These are phyloP conservation scores for Ochotona curzoniae DNA, from an alignment of 2,113 vertebrate species.

Conservation along the genomic window DNA sequence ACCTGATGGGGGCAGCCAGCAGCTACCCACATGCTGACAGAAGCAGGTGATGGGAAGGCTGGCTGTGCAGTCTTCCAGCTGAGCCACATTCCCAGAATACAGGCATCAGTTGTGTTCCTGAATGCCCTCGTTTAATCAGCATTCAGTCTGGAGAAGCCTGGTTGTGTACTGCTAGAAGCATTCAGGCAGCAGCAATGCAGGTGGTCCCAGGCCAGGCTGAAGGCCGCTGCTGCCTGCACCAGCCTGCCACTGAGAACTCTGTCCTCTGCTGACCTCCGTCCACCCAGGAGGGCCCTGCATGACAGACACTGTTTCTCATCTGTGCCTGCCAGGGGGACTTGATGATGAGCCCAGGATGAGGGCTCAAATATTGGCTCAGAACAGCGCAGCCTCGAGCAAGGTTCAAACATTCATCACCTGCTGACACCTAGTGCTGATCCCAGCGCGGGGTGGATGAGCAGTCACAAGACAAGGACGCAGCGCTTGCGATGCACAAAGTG, in stretches of 20 bases:
- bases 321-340: neutral
- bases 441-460: neutral
- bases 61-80: too few relatives aligned
- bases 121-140: neutral
- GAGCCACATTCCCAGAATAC: too few relatives aligned
- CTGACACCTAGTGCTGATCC: neutral
- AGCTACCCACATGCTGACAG: too few relatives aligned
- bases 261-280: neutral
- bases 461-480: accelerated
- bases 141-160: neutral
- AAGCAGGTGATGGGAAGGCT: too few relatives aligned
- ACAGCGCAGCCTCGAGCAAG: neutral
- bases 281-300: neutral
- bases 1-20: too few relatives aligned
- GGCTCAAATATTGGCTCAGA: neutral
- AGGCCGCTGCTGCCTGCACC: too few relatives aligned
- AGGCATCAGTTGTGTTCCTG: neutral
- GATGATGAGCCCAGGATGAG: neutral
- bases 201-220: accelerated
- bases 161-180: neutral
- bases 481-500: neutral
- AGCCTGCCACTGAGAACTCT: accelerated
- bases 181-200: neutral
- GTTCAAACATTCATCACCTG: neutral
- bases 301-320: too few relatives aligned